Evolutionary conservation across 2,113 vertebrate genomes (phyloP).

Genomic region (Rafetus swinhoei): DNA sequence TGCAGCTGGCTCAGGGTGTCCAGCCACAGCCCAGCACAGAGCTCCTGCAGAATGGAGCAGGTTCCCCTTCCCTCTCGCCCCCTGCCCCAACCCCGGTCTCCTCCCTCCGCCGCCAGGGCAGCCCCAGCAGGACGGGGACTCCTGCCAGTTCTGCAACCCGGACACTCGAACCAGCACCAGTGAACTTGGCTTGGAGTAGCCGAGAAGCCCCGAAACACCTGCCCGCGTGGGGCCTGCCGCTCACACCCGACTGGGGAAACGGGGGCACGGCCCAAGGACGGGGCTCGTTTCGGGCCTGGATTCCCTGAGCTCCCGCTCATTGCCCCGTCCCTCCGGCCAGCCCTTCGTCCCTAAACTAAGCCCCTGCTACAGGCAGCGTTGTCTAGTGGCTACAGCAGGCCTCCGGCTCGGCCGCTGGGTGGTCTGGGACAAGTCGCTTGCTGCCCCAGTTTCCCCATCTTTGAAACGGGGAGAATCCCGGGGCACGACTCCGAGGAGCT

Average conservation of each 20-base stretch:
- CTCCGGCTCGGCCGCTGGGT: not conserved
- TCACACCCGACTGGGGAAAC: not conserved
- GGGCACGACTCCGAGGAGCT: no score
- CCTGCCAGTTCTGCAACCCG: no score
- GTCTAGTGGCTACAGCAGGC: not conserved
- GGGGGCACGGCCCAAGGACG: not conserved
- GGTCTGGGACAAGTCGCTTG: not conserved
- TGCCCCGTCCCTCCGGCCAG: not conserved
- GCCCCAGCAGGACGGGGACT: rapidly evolving
- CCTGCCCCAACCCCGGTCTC: not conserved
- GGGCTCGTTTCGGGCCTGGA: not conserved
- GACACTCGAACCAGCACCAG: not conserved
- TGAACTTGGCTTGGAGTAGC: not conserved
- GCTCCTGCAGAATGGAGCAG: not conserved
- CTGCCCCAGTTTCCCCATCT: not conserved
- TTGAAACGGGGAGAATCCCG: not conserved
- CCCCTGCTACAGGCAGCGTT: not conserved
- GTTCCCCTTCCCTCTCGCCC: not conserved
- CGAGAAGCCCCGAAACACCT: not conserved
- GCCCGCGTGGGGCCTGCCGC: not conserved
- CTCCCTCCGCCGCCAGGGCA: not conserved
- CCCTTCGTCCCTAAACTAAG: not conserved
- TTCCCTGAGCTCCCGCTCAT: not conserved
- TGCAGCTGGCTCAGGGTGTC: no score
- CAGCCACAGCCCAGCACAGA: not conserved